A percentile compares a stretch with the other conserved stretches of the same genome.
These are phyloP conservation scores for Autographa gamma DNA, from an alignment of 2,888 invertebrate genomes.

Conservation along the genomic window DNA sequence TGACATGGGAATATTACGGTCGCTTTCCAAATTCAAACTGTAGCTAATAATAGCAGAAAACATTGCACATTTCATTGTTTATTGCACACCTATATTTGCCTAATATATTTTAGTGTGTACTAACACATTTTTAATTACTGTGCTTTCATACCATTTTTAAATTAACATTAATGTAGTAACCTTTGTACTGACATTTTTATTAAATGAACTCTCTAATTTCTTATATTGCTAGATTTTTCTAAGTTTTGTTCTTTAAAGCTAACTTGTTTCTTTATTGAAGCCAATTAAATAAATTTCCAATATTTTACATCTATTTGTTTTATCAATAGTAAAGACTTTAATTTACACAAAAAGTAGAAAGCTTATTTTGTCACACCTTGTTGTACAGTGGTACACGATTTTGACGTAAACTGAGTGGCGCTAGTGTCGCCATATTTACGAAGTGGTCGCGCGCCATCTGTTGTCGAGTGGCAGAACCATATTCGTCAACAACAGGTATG, in stretches of 20 bases:
- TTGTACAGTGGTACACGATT: constrained; percentile 16
- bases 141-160: neutral
- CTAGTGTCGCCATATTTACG: constrained; percentile 38
- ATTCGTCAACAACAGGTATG: neutral
- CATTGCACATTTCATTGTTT: constrained; percentile 19
- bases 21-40: constrained; percentile 58
- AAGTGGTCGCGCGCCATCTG: constrained; percentile 74
- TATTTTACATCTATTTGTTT: too few relatives aligned
- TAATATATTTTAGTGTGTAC: constrained; percentile 13
- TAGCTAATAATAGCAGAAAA: constrained; percentile 45
- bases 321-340: too few relatives aligned
- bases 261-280: too few relatives aligned
- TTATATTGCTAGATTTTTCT: too few relatives aligned
- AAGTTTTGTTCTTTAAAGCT: too few relatives aligned
- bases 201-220: too few relatives aligned
- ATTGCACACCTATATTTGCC: too few relatives aligned
- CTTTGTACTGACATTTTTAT: too few relatives aligned
- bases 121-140: constrained; percentile 11
- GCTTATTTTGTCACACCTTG: neutral
- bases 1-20: constrained; percentile 67
- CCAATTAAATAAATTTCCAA: too few relatives aligned
- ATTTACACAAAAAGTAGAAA: too few relatives aligned
- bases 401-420: constrained; percentile 47
- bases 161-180: neutral
- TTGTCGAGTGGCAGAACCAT: constrained; percentile 74